Conservation (phyloP, 2,113 vertebrate species). For the Crotalus viridis region DNA sequence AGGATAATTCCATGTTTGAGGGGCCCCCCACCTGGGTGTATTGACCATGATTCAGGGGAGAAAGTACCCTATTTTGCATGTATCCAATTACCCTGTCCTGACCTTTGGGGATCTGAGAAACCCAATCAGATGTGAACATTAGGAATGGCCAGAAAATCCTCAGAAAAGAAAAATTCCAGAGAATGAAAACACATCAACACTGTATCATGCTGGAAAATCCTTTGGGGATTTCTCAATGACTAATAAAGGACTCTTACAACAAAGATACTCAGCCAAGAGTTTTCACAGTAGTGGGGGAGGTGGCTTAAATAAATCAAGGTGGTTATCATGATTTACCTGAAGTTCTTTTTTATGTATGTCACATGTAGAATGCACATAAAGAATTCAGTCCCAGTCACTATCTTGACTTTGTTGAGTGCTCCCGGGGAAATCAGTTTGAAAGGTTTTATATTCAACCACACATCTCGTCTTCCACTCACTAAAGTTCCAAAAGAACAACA, state of each 20-base stretch:
- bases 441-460: not conserved
- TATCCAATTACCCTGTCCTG: not conserved
- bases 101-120: not conserved
- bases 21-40: no score
- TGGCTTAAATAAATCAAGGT: not conserved
- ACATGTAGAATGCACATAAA: not conserved
- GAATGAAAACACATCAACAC: not conserved
- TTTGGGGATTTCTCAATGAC: not conserved
- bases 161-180: not conserved
- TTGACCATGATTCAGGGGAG: not conserved
- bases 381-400: not conserved
- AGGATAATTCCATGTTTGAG: no score
- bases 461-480: not conserved
- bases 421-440: not conserved
- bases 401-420: not conserved
- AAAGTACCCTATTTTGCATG: not conserved
- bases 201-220: not conserved
- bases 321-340: not conserved
- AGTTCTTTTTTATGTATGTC: not conserved
- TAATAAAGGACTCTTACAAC: not conserved
- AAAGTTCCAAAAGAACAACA: not conserved
- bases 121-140: not conserved
- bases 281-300: not conserved
- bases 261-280: not conserved
- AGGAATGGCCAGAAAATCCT: not conserved